Conservation (phyloP, 1,140 invertebrate genomes). For the Papilio polytes region DNA sequence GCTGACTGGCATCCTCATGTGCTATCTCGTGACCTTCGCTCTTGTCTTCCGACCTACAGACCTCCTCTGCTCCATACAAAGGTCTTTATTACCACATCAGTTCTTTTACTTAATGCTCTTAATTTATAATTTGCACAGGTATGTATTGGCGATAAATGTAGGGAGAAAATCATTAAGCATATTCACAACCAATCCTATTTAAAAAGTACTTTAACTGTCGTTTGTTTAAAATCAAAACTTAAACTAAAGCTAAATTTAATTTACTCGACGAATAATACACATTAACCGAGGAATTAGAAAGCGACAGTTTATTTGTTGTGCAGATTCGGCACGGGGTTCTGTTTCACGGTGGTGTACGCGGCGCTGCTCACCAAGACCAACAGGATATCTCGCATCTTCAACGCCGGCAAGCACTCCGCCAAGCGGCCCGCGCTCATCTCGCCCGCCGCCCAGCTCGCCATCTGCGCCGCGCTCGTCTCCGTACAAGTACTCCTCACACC, state of each 20-base stretch:
- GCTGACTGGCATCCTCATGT: constrained; percentile 94
- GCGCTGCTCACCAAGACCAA: constrained; percentile 96
- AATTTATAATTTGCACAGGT: too few species aligned
- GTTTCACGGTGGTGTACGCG: constrained; percentile 96
- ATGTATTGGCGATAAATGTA: background rate
- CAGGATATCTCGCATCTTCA: constrained; percentile 95
- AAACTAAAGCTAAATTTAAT: background rate
- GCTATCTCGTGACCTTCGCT: constrained; percentile 94
- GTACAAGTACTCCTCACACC: constrained; percentile 89
- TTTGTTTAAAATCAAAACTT: too few species aligned
- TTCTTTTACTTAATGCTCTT: background rate
- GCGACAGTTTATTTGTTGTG: constrained; percentile 49
- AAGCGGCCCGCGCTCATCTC: constrained; percentile 95
- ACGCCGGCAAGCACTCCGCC: constrained; percentile 93
- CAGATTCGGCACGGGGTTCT: constrained; percentile 93
- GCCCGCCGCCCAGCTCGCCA: constrained; percentile 95
- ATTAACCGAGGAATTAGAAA: background rate
- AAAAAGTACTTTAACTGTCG: background rate
- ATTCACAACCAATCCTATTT: background rate
- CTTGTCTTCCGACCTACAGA: constrained; percentile 91
- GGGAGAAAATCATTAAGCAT: background rate
- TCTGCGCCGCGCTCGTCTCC: constrained; percentile 91
- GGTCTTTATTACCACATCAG: constrained; percentile 73
- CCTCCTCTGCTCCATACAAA: constrained; percentile 90
- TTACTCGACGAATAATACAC: background rate